phyloP scores from a whole-genome alignment of 2,797 vertebrate species.

The Pipistrellus kuhlii region DNA sequence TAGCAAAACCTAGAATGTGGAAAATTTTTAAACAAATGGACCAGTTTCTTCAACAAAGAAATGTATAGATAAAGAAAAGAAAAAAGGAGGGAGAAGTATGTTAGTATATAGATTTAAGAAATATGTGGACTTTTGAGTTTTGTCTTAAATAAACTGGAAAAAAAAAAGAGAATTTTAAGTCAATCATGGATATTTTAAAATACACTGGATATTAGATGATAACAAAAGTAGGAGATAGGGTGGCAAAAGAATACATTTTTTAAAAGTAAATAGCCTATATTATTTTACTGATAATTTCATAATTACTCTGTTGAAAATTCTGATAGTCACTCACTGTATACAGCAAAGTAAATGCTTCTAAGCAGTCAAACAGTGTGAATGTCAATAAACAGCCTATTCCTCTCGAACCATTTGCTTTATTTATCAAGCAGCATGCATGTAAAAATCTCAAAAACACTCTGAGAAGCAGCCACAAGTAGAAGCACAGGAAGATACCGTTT shows the following conservation, averaged over 20 bases:
- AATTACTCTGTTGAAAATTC: background rate
- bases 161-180: background rate
- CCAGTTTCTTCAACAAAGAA: conserved; percentile 31
- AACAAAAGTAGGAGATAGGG: background rate
- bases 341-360: background rate
- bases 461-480: background rate
- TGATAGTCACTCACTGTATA: background rate
- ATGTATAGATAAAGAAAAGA: background rate
- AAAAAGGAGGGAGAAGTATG: background rate
- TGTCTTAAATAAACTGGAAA: background rate
- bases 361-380: background rate
- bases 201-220: background rate
- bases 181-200: conserved; percentile 15
- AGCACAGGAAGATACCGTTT: background rate
- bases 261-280: background rate
- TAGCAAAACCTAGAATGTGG: background rate
- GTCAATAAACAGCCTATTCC: background rate
- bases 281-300: background rate
- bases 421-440: background rate
- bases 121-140: background rate
- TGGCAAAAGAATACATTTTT: background rate
- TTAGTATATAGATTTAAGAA: background rate
- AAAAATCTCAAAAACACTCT: conserved; percentile 2
- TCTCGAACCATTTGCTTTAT: background rate
- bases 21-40: background rate